Evolutionary conservation across 2,797 vertebrate species (phyloP).

Genomic region (Spatula clypeata): DNA sequence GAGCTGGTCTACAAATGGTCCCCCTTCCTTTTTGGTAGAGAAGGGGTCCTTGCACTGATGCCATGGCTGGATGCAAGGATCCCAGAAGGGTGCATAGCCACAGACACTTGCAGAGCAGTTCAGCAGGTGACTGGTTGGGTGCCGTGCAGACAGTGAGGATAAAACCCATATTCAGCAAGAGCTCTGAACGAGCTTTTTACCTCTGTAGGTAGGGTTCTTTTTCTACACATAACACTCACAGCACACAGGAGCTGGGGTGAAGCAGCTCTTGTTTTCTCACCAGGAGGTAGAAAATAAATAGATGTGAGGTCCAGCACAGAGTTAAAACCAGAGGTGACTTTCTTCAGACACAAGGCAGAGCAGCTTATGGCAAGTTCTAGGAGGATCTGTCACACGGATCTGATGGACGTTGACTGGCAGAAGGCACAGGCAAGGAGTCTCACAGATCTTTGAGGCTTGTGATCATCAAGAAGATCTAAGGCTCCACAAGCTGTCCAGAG

Average conservation of each 20-base stretch:
- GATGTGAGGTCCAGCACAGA: not conserved
- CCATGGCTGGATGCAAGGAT: fast-evolving
- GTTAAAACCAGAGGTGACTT: not conserved
- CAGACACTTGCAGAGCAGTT: not conserved
- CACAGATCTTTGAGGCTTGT: not conserved
- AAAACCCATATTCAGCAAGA: not conserved
- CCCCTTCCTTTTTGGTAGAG: not conserved
- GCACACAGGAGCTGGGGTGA: not conserved
- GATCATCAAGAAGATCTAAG: fast-evolving
- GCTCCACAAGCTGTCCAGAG: not conserved
- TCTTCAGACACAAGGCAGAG: not conserved
- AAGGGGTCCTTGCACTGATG: not conserved
- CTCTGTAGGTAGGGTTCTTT: not conserved
- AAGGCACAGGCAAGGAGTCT: not conserved
- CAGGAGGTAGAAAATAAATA: not conserved
- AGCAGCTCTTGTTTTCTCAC: not conserved
- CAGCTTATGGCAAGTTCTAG: not conserved
- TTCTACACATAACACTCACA: not conserved
- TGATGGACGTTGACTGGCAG: not conserved
- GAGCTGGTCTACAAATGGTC: not conserved
- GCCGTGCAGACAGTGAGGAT: not conserved
- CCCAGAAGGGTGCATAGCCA: not conserved
- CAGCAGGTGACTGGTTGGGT: not conserved
- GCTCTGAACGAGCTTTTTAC: not conserved
- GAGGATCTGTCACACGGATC: not conserved